These are phyloP conservation scores for Drosophila takahashii DNA, from an alignment of 1,140 invertebrate species.

Conservation along the genomic window DNA sequence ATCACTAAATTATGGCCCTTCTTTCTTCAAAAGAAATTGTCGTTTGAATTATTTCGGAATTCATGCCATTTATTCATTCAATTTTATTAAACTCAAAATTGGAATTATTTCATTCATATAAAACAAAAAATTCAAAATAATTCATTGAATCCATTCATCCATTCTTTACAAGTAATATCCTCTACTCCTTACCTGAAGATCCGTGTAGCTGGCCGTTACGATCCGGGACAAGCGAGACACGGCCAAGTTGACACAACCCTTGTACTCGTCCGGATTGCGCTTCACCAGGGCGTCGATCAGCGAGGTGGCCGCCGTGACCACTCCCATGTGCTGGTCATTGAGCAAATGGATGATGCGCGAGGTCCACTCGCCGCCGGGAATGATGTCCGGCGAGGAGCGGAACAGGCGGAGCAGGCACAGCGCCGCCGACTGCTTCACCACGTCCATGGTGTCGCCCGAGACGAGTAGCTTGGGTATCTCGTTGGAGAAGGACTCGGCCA, in stretches of 20 bases:
- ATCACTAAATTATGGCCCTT: no score
- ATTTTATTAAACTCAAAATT: no score
- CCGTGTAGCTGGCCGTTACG: constrained; percentile 98
- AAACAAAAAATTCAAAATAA: no score
- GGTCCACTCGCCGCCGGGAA: constrained; percentile 99
- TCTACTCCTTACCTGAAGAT: constrained; percentile 89
- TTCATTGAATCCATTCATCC: no score
- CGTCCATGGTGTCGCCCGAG: constrained; percentile 99
- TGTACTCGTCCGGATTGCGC: constrained; percentile 99
- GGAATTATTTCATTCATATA: no score
- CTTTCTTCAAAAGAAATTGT: no score
- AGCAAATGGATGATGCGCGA: constrained; percentile 99
- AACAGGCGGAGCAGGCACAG: constrained; percentile 97
- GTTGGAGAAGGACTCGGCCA: constrained; percentile 99
- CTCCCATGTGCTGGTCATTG: constrained; percentile 99
- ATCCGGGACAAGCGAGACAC: constrained; percentile 98
- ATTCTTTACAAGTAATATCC: no score
- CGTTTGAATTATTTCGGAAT: no score
- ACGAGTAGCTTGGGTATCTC: constrained; percentile 99
- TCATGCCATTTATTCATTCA: no score
- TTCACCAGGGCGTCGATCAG: constrained; percentile 99
- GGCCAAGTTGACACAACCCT: constrained; percentile 98
- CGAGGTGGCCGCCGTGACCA: constrained; percentile 99
- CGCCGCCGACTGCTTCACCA: constrained; percentile 99
- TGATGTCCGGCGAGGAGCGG: constrained; percentile 96